Base-by-base conservation (phyloP, 1,140 invertebrate species). In the Ridgeia piscesae region DNA sequence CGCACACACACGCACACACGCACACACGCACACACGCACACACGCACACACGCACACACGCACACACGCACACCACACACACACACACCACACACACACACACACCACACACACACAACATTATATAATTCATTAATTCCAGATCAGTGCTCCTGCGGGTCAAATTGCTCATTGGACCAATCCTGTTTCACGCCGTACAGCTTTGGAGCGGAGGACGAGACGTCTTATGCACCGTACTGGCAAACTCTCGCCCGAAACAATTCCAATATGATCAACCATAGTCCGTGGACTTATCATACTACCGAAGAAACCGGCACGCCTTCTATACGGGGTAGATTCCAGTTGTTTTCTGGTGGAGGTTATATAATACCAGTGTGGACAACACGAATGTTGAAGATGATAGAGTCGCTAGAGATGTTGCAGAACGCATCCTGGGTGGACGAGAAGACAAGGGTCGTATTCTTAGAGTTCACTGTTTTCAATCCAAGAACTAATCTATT, bases 11-110 rank as follows among this genome's bases (percentile, higher is more conserved):
- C 91, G 89, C 91, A 93, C 91, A 93, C 34, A 92, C 91, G 48
- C 58, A 35, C 50, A 89, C 58, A 89, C 91, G 92, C 34, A 92
- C 58, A 92, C 77, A 92, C 91, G 88, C 33, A 92, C 88, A 91
- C 88, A 89, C 11, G 34, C 89, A 91, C 90, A 89, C 42, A 92
- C 89, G 34, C 35, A 91, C 34, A 48, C 35, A 48, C 31, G 42
- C 35, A 35, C 89, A 31, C 89, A 34, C 89, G 14, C 92, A 4
- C 42, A 0, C 91, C 48, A n/a, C n/a, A n/a, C n/a, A n/a, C n/a
- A n/a, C n/a, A n/a, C n/a, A n/a, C n/a, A n/a, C n/a, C 89, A 89
- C 91, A 93, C 58, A 89, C 91, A 93, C 91, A 92, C 91, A 93
- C 91, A 93, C 34, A 92, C 91, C n/a, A n/a, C n/a, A n/a, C n/a